Percentiles rank a stretch among this genome's conserved stretches.
Evolutionary conservation across 2,888 invertebrate genomes (phyloP).

Genomic region (Apodemia hepburni): DNA sequence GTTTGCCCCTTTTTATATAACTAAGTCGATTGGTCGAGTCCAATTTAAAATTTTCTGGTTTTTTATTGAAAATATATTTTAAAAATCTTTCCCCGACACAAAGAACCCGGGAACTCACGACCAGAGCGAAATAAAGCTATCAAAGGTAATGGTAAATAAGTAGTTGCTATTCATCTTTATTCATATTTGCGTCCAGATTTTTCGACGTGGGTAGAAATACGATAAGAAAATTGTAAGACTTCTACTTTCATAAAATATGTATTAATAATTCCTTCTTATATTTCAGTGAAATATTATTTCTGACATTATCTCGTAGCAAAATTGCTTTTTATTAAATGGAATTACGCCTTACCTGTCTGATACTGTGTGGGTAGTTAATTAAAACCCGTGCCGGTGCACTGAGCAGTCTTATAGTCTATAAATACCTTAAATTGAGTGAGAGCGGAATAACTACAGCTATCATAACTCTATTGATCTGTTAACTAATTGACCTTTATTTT

Average conservation of each 20-base stretch:
- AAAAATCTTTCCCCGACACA: no score
- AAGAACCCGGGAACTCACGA: no score
- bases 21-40: no score
- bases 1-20: no score
- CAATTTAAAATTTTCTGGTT: no score
- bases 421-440: conserved; percentile 35
- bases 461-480: background rate
- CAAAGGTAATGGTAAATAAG: no score
- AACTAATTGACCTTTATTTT: no score
- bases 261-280: background rate
- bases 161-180: no score
- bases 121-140: no score
- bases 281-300: background rate
- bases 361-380: conserved; percentile 41
- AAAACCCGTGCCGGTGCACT: conserved; percentile 47
- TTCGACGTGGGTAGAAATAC: no score
- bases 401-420: conserved; percentile 43
- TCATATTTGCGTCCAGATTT: no score
- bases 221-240: background rate
- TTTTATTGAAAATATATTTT: no score
- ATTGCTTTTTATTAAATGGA: conserved; percentile 30
- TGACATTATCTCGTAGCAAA: conserved; percentile 27
- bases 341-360: conserved; percentile 22
- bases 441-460: conserved; percentile 18
- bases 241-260: background rate